phyloP scores from a whole-genome alignment of 2,888 invertebrate species.

The Rotaria socialis region DNA sequence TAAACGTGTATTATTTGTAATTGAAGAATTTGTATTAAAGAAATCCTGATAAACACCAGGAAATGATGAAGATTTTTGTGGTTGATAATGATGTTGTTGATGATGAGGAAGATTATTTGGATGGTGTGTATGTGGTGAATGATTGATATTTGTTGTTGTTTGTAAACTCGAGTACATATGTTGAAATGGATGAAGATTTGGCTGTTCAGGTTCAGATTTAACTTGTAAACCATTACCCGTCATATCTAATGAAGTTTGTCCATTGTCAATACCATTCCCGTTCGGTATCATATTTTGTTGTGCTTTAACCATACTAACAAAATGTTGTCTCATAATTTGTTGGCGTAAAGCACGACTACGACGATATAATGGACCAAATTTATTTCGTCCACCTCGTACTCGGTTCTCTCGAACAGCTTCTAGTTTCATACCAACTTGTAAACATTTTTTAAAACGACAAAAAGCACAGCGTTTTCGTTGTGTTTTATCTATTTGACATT shows the following conservation, averaged over 20 bases:
- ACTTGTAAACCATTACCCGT: neutral
- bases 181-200: constrained; percentile 19
- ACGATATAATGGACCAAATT: constrained; percentile 99
- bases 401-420: constrained; percentile 98
- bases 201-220: constrained; percentile 35
- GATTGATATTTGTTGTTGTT: neutral
- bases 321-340: constrained; percentile 82
- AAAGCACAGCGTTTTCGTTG: constrained; percentile 96
- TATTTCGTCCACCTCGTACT: constrained; percentile 97
- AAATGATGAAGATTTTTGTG: neutral
- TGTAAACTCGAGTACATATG: constrained; percentile 23
- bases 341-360: constrained; percentile 91
- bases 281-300: constrained; percentile 15
- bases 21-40: neutral
- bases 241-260: neutral
- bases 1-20: constrained; percentile 1
- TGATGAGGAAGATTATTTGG: constrained; percentile 38
- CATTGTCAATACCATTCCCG: neutral
- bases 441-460: constrained; percentile 97
- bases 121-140: constrained; percentile 6
- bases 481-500: constrained; percentile 97
- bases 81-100: constrained; percentile 24
- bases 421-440: constrained; percentile 97
- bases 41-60: constrained; percentile 7
- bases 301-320: constrained; percentile 39